Evolutionary conservation across 92 coral and sea anemone genomes (phyloP).

Genomic region (Ricordea florida): DNA sequence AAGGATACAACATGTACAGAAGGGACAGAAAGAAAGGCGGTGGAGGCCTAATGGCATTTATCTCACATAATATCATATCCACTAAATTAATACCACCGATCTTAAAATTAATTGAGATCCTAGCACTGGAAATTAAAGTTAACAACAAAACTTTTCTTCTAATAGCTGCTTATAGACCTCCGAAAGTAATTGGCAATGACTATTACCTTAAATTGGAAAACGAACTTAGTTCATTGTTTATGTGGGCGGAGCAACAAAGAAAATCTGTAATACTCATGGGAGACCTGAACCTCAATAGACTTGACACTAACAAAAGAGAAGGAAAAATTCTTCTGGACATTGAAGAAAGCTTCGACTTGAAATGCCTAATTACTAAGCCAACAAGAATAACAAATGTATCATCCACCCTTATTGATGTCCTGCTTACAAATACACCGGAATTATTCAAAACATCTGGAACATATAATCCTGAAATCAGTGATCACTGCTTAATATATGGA

Average conservation of each 20-base stretch:
- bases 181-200: constrained; percentile 2
- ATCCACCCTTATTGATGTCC: no score
- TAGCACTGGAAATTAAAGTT: constrained; percentile 1
- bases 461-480: no score
- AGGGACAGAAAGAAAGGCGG: background rate
- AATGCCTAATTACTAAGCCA: no score
- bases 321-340: constrained; percentile 16
- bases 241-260: constrained; percentile 16
- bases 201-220: background rate
- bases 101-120: background rate
- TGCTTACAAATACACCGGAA: no score
- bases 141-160: background rate
- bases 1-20: background rate
- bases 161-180: background rate
- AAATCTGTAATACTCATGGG: constrained; percentile 5
- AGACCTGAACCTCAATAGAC: constrained; percentile 7
- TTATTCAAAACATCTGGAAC: no score
- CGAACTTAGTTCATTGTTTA: background rate
- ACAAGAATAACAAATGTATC: no score
- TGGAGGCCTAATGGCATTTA: background rate
- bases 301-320: constrained; percentile 14
- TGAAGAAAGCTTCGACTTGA: background rate
- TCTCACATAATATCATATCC: background rate
- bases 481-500: constrained; percentile 47
- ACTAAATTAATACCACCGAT: background rate